Evolutionary conservation across 1,140 invertebrate genomes (phyloP).

Genomic region (Mizuhopecten yessoensis): DNA sequence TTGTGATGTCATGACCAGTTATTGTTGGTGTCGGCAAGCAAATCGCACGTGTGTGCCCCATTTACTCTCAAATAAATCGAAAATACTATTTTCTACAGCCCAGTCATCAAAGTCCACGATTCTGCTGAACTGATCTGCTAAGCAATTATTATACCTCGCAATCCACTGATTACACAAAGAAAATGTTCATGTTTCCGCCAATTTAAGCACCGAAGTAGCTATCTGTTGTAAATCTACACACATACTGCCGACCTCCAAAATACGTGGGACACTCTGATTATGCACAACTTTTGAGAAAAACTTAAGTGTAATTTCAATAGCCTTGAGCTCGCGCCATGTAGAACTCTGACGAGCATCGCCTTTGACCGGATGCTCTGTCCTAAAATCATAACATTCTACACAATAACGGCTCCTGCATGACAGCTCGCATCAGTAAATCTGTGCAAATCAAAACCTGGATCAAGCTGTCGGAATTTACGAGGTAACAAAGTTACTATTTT

Average conservation of each 20-base stretch:
- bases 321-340: conserved; percentile 44
- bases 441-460: neutral
- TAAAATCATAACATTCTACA: conserved; percentile 47
- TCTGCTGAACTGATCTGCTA: conserved; percentile 41
- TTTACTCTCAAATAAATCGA: neutral
- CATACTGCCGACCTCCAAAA: conserved; percentile 34
- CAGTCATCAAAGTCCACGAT: conserved; percentile 43
- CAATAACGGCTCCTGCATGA: neutral
- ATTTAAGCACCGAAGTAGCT: neutral
- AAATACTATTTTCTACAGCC: conserved; percentile 44
- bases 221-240: neutral
- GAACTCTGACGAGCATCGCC: conserved; percentile 37
- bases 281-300: neutral
- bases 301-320: conserved; percentile 28
- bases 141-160: neutral
- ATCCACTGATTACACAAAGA: conserved; percentile 41
- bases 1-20: neutral
- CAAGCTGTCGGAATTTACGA: neutral
- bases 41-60: neutral
- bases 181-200: neutral
- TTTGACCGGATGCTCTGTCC: conserved; percentile 49
- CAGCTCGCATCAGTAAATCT: neutral
- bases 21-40: conserved; percentile 8
- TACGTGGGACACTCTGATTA: conserved; percentile 43
- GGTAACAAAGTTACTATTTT: neutral